These are phyloP conservation scores for Lacerta viridis DNA, from an alignment of 2,797 vertebrate species.

Conservation along the genomic window DNA sequence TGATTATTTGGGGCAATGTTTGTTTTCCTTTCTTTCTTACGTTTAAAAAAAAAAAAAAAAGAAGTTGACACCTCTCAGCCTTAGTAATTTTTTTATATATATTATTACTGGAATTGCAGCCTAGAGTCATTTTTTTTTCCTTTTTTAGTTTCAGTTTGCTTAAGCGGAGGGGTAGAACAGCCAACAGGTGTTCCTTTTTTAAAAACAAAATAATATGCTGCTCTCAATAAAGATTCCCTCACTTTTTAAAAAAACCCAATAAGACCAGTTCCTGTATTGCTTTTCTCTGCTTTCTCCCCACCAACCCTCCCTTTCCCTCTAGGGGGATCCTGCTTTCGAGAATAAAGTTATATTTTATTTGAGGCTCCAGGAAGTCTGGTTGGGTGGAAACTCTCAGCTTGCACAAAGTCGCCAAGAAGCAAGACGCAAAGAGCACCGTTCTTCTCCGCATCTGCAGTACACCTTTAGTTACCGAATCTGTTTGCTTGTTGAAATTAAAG, in stretches of 20 bases:
- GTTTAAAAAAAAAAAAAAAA: neutral
- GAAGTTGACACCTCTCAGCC: constrained; percentile 69
- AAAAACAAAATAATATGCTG: constrained; percentile 81
- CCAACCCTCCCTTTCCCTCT: neutral
- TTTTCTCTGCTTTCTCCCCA: constrained; percentile 21
- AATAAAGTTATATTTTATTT: neutral
- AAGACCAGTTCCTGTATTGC: constrained; percentile 28
- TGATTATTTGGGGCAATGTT: constrained; percentile 75
- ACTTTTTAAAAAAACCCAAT: constrained; percentile 80
- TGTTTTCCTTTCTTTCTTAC: constrained; percentile 60
- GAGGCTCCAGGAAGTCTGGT: neutral
- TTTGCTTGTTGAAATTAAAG: no score
- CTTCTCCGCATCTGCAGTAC: neutral
- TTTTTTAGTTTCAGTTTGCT: constrained; percentile 79
- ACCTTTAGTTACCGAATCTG: neutral
- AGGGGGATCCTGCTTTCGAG: neutral
- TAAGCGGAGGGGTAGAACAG: constrained; percentile 86
- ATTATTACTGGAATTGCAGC: constrained; percentile 76
- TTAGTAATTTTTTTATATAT: constrained; percentile 59
- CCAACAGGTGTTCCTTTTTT: constrained; percentile 80
- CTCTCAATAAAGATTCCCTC: constrained; percentile 95
- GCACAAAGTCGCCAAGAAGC: neutral
- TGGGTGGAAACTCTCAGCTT: neutral
- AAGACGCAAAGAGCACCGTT: neutral
- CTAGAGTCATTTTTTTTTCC: constrained; percentile 64